Base-by-base conservation (phyloP, 2,888 invertebrate genomes). In the Teleogryllus oceanicus region DNA sequence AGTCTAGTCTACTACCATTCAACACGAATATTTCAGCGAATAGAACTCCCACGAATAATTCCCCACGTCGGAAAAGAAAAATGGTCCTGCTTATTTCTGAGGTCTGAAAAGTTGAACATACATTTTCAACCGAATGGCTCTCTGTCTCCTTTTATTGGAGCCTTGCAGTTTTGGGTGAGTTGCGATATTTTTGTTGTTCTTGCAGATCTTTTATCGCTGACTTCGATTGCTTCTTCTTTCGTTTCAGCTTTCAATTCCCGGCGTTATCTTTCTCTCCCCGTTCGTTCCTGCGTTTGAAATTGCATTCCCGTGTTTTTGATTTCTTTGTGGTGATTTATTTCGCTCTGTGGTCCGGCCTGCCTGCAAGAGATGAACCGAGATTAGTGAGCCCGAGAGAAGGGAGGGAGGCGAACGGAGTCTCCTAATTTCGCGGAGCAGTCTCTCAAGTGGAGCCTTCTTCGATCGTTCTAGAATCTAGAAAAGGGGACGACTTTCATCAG, bases 281-380 rank as follows among this genome's bases (percentile, higher is more conserved):
- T 62, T 62, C n/a, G 16, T 62, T n/a, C n/a, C 62, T 8, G 13
- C 62, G 62, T 62, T 62, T 13, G 62, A 62, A 62, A 62, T 62
- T 62, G 62, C 62, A 62, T 62, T n/a, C 62, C 62, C 62, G 62
- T 62, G 62, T 62, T 62, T 62, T 62, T 62, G 13, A 62, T 62
- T 62, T 62, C 62, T 62, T 62, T 62, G 62, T 62, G 62, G 62
- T 18, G 62, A 62, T 62, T 62, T 62, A 62, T 62, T 62, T 62
- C 62, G 37, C 37, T 62, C 62, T 62, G 11, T 13, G 13, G 62
- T 62, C 62, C 62, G n/a, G 16, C 62, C n/a, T 18, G 16, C 62
- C n/a, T 62, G 62, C 62, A 18, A 62, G 62, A 62, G 62, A 62
- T 62, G 62, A 62, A 62, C 16, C 62, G n/a, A 62, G 62, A 62